A percentile compares a stretch with the other conserved stretches of the same genome.
These are phyloP conservation scores for Pseudomyrmex sp. DNA, from an alignment of 1,140 invertebrate genomes.

Conservation along the genomic window DNA sequence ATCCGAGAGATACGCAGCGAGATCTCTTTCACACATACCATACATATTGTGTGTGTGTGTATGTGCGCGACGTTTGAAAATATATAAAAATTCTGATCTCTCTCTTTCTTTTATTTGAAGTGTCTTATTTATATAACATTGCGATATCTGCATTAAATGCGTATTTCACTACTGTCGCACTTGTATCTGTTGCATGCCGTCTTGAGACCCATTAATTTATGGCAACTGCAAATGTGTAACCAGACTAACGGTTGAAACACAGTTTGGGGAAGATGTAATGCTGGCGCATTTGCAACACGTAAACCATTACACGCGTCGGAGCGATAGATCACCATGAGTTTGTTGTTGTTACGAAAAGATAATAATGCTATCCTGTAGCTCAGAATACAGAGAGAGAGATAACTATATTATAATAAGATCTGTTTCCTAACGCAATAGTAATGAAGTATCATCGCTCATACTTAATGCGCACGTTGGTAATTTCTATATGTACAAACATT, in stretches of 20 bases:
- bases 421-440: too few species aligned
- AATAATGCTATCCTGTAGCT: slow-evolving; percentile 14
- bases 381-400: not conserved
- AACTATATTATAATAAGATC: not conserved
- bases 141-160: slow-evolving; percentile 18
- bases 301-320: slow-evolving; percentile 44
- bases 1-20: not conserved
- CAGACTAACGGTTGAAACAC: slow-evolving; percentile 42
- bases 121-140: slow-evolving; percentile 25
- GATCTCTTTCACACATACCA: too few species aligned
- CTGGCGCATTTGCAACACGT: slow-evolving; percentile 40
- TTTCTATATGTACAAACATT: too few species aligned
- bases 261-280: slow-evolving; percentile 37
- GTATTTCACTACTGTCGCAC: slow-evolving; percentile 37
- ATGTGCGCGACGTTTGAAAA: not conserved
- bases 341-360: slow-evolving; percentile 48
- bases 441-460: not conserved
- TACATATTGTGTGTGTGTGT: not conserved
- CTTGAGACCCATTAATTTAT: slow-evolving; percentile 47
- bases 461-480: not conserved
- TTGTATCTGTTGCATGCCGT: slow-evolving; percentile 50
- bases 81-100: not conserved
- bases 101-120: not conserved
- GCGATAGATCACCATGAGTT: slow-evolving; percentile 26
- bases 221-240: slow-evolving; percentile 22